phyloP scores from a whole-genome alignment of 2,888 invertebrate genomes.

The Drosophila phalerata region DNA sequence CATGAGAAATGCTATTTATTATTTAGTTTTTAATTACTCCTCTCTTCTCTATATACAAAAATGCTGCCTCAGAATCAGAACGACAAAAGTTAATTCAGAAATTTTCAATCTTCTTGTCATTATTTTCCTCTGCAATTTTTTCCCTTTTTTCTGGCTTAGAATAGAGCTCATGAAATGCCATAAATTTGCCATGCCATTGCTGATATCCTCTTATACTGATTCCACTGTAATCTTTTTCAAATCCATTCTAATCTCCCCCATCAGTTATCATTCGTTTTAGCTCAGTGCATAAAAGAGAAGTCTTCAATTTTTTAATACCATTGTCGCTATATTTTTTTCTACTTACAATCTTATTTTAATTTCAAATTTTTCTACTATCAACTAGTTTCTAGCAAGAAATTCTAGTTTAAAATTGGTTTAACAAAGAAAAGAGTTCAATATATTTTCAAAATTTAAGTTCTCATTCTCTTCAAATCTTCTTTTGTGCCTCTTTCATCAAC shows the following conservation, averaged over 20 bases:
- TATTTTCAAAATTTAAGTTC: background rate
- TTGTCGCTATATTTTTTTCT: background rate
- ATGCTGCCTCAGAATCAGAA: no score
- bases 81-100: no score
- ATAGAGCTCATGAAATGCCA: background rate
- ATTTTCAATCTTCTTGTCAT: no score
- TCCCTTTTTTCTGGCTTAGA: background rate
- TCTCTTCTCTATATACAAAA: no score
- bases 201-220: background rate
- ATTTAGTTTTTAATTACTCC: no score
- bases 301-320: background rate
- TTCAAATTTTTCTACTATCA: no score
- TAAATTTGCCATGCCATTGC: background rate
- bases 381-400: no score
- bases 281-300: background rate
- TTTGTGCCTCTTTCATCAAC: background rate
- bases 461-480: background rate
- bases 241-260: background rate
- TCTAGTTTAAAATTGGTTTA: background rate
- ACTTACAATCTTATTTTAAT: background rate
- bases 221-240: background rate
- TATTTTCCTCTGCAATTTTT: no score
- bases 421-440: background rate
- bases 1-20: background rate
- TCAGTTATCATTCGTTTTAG: background rate